Evolutionary conservation across 2,888 invertebrate genomes (phyloP), one percentile per base, ranked within the genome.

Genomic region (Eupelmus urozonus): DNA sequence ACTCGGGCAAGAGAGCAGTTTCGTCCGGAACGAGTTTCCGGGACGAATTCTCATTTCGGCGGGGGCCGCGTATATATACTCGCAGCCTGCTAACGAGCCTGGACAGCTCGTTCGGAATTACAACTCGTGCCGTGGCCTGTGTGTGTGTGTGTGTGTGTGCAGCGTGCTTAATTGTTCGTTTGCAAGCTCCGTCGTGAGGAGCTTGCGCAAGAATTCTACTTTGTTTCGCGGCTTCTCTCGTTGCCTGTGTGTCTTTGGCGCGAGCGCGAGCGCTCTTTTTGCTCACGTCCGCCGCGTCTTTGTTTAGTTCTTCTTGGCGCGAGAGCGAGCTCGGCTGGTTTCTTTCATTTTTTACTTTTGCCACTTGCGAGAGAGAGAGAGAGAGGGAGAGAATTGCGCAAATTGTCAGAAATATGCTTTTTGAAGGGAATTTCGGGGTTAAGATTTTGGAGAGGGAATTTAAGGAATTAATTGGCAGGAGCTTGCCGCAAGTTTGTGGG

Each of bases 1-100:
- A 78, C 78, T n/a, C n/a, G n/a, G n/a, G n/a, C 80, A 80, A 80
- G 78, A 80, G 78, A 78, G 76, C 80, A 69, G 71, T 76, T 80
- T 79, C 73, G 66, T 49, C 72, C n/a, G n/a, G 67, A 80, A 76
- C 76, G 80, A 80, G 75, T 80, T 78, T 70, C 70, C 78, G 65
- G 65, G 76, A 76, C 73, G 76, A 73, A 80, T 79, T 76, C 76
- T 65, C 76, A 79, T 80, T 79, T 80, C 69, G 72, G 27, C n/a
- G n/a, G n/a, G n/a, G n/a, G n/a, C n/a, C n/a, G n/a, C 7, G 51
- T 51, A 27, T 55, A 23, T 55, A 55, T 55, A 23, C 5, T n/a
- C 0, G 49, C 4, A 16, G 5, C 49, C 23, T 57, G 45, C 80
- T 78, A 80, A 78, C 80, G 62, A 80, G 75, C 59, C 66, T 67